Evolutionary conservation across 2,113 vertebrate genomes (phyloP), one percentile per base, ranked within the genome.

Genomic region (Catharus minimus): DNA sequence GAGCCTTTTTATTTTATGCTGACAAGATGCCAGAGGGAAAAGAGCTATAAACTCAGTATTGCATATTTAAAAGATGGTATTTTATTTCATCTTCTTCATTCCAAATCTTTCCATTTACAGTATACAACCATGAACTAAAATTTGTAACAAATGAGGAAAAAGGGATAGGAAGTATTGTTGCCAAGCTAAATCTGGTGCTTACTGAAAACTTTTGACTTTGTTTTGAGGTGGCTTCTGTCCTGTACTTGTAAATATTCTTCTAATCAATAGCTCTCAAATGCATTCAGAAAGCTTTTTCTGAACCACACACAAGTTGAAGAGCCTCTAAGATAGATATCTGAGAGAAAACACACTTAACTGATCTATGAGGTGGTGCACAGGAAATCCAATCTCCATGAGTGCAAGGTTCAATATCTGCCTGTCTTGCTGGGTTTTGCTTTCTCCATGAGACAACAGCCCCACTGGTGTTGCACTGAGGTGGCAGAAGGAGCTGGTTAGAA

Each of bases 1-100:
- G 56, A 82, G 69, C 36, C 61, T 92, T 96, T 94, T 78, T 82
- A 86, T 89, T 90, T 93, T 95, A 91, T 86, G 77, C 93, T 95
- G 92, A 94, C 90, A 92, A 80, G 86, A 90, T 92, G 83, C 89
- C 67, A 89, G 77, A 75, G n/a, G 58, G 17, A 85, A 89, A 88
- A 83, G 91, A 81, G 67, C 82, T 89, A 85, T 92, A 91, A 95
- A 82, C 81, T 87, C 78, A 80, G 85, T 95, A 91, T 92, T 85
- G 81, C 75, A 33, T 90, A 82, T 94, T 86, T 90, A 90, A 90
- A 92, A 87, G 39, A 64, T 33, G 41, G 77, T 78, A 56, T 89
- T 96, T 93, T 74, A 88, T 93, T 95, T 93, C 81, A 82, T 87
- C 67, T 86, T 84, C 83, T 52, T 87, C 86, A 80, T 92, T 85